phyloP scores from a whole-genome alignment of 2,113 vertebrate genomes.

The Erythrolamprus reginae region DNA sequence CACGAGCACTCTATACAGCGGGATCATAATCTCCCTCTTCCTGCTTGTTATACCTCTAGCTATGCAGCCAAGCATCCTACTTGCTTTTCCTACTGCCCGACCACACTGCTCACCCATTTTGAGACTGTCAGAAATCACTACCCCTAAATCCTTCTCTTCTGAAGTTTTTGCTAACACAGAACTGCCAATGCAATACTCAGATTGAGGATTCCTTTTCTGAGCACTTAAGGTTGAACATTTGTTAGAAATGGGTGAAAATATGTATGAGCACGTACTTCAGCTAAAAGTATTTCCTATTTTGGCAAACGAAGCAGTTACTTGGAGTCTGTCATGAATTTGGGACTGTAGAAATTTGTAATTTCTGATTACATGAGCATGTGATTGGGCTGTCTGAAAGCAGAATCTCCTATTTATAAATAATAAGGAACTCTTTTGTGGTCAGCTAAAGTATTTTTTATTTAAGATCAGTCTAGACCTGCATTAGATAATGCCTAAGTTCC shows the following conservation, averaged over 20 bases:
- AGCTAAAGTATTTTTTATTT: not conserved
- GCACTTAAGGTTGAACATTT: not conserved
- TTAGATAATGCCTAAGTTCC: not conserved
- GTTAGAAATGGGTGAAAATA: not conserved
- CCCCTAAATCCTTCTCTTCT: no score
- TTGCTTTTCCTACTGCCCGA: no score
- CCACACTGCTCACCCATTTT: no score
- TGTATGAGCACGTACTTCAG: not conserved
- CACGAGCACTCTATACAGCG: no score
- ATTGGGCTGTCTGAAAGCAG: not conserved
- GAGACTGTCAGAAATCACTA: no score
- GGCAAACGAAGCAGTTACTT: not conserved
- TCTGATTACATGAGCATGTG: not conserved
- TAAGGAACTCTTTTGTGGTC: not conserved
- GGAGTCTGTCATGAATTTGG: not conserved
- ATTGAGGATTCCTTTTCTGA: no score
- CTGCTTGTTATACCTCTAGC: no score
- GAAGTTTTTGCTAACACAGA: no score
- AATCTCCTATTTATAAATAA: not conserved
- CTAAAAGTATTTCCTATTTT: not conserved
- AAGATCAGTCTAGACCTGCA: not conserved
- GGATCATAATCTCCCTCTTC: no score
- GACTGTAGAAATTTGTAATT: not conserved
- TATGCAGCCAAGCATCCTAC: no score
- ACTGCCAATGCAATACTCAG: no score